Evolutionary conservation across 2,113 vertebrate genomes (phyloP).

Genomic region (Dasyprocta punctata): DNA sequence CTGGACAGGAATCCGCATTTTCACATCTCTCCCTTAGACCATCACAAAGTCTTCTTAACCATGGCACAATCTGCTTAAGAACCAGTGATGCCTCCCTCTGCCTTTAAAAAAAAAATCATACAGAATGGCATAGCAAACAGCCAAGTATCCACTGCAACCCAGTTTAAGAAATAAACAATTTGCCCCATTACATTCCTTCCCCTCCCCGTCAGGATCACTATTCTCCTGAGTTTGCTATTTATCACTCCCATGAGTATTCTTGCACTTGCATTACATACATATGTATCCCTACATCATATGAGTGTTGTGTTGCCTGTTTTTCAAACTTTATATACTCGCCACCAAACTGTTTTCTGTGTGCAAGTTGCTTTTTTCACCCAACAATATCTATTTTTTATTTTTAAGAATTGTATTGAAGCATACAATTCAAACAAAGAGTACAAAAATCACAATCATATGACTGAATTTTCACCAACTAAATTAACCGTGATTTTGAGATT

Average conservation of each 20-base stretch:
- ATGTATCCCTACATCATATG: not conserved
- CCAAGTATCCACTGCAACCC: not conserved
- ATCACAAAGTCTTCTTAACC: not conserved
- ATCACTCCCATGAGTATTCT: not conserved
- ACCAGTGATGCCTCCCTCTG: not conserved
- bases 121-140: not conserved
- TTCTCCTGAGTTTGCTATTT: slow-evolving; percentile 34
- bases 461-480: not conserved
- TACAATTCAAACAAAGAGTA: slow-evolving; percentile 15
- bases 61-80: not conserved
- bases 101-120: slow-evolving; percentile 36
- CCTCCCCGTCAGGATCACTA: not conserved
- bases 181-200: not conserved
- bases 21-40: not conserved
- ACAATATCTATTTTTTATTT: slow-evolving; percentile 7
- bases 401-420: not conserved
- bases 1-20: slow-evolving; percentile 16
- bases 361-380: slow-evolving; percentile 40
- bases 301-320: not conserved
- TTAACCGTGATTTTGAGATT: slow-evolving; percentile 26
- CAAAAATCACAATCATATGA: not conserved
- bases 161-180: slow-evolving; percentile 44
- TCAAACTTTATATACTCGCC: slow-evolving; percentile 24
- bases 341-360: not conserved
- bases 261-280: not conserved